phyloP scores from a whole-genome alignment of 2,797 vertebrate species.

The Scolopax bukidnonensis region DNA sequence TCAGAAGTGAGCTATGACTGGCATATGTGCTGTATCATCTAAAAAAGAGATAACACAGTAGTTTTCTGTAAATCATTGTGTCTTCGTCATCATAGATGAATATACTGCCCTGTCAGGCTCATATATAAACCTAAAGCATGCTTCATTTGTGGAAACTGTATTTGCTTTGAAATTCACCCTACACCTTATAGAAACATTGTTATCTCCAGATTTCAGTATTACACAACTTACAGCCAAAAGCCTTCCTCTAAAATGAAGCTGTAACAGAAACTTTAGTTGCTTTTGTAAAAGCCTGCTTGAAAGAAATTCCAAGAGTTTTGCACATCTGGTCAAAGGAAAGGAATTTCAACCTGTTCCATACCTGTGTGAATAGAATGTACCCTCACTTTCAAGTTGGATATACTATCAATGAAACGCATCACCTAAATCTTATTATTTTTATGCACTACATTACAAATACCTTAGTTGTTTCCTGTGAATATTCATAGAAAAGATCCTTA shows the following conservation, averaged over 20 bases:
- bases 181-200: not conserved
- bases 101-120: not conserved
- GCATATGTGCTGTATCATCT: not conserved
- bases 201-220: not conserved
- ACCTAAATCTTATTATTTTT: not conserved
- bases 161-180: not conserved
- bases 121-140: not conserved
- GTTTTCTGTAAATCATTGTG: not conserved
- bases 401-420: not conserved
- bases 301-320: not conserved
- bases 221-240: not conserved
- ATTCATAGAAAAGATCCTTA: not conserved
- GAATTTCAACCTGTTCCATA: not conserved
- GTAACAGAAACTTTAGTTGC: not conserved
- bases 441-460: not conserved
- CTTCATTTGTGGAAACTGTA: not conserved
- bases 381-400: not conserved
- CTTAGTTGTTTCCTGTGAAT: not conserved
- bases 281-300: not conserved
- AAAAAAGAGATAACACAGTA: not conserved
- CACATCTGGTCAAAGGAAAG: not conserved
- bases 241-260: not conserved
- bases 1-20: not conserved
- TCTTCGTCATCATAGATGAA: not conserved
- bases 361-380: not conserved